Conservation (phyloP, 2,113 vertebrate genomes). For the Cranoglanis bouderius region DNA sequence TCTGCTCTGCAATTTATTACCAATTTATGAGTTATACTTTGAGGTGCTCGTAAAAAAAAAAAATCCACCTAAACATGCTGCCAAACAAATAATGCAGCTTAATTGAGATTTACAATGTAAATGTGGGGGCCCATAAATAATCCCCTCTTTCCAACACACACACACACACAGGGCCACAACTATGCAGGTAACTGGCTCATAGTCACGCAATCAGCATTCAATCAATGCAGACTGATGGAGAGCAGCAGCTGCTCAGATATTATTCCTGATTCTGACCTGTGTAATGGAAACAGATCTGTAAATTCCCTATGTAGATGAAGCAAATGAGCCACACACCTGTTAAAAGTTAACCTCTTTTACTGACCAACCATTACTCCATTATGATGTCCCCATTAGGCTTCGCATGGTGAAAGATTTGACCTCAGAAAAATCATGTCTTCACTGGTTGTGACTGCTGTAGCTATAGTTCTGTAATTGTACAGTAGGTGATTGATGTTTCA, state of each 20-base stretch:
- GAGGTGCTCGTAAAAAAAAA: neutral
- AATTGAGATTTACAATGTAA: conserved; percentile 9
- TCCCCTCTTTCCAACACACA: neutral
- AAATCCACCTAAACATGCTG: neutral
- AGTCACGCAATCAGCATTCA: neutral
- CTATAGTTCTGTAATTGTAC: neutral
- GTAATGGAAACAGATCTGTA: conserved; percentile 11
- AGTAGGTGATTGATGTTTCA: neutral
- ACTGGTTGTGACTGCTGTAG: neutral
- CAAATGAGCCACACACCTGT: neutral
- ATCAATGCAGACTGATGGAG: neutral
- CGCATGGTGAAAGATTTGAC: neutral
- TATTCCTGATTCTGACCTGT: conserved; percentile 1
- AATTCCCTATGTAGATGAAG: neutral
- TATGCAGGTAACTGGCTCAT: neutral
- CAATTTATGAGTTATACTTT: neutral
- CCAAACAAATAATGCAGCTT: conserved; percentile 5
- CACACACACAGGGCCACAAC: neutral
- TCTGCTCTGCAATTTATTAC: neutral
- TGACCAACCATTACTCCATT: neutral
- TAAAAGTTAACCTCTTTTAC: neutral
- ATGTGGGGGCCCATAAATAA: neutral
- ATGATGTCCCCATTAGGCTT: neutral
- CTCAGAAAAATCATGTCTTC: no score
- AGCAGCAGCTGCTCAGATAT: conserved; percentile 1